A percentile compares a stretch with the other conserved stretches of the same genome.
Evolutionary conservation across 1,140 invertebrate genomes (phyloP).

Genomic region (Brachystomella parvula): DNA sequence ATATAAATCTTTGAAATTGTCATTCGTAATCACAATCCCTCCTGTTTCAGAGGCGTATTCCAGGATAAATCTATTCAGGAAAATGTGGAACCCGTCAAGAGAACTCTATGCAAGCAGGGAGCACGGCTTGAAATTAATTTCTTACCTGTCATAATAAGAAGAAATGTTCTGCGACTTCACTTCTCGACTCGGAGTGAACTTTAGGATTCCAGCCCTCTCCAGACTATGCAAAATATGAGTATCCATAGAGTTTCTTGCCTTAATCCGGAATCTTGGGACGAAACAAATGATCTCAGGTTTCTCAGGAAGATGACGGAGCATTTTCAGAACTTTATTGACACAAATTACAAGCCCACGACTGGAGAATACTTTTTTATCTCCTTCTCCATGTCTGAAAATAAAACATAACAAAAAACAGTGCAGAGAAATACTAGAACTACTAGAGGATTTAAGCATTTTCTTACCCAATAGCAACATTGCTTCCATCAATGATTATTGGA

Average conservation of each 20-base stretch:
- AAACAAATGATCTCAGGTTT: constrained; percentile 91
- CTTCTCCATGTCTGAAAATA: constrained; percentile 79
- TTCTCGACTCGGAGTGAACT: constrained; percentile 90
- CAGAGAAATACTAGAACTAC: background rate
- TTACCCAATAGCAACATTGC: constrained; percentile 94
- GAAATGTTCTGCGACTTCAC: constrained; percentile 84
- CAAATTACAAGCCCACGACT: constrained; percentile 88
- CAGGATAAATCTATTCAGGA: constrained; percentile 58
- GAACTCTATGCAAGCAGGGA: too few species aligned
- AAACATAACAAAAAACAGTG: constrained; percentile 20
- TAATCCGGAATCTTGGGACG: constrained; percentile 92
- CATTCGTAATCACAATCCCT: constrained; percentile 92
- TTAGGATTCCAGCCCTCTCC: constrained; percentile 76
- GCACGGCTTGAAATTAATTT: too few species aligned
- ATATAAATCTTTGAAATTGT: constrained; percentile 87
- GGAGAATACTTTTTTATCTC: constrained; percentile 85
- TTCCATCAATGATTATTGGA: constrained; percentile 68
- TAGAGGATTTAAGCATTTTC: background rate
- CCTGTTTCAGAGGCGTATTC: constrained; percentile 76
- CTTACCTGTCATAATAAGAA: constrained; percentile 93
- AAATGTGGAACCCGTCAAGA: too few species aligned
- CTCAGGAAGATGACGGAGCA: constrained; percentile 72
- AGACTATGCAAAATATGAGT: constrained; percentile 82
- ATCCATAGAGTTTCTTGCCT: constrained; percentile 68
- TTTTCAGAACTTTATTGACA: constrained; percentile 78